Conservation (phyloP, 1,140 invertebrate species). For the Drosophila mojavensis region DNA sequence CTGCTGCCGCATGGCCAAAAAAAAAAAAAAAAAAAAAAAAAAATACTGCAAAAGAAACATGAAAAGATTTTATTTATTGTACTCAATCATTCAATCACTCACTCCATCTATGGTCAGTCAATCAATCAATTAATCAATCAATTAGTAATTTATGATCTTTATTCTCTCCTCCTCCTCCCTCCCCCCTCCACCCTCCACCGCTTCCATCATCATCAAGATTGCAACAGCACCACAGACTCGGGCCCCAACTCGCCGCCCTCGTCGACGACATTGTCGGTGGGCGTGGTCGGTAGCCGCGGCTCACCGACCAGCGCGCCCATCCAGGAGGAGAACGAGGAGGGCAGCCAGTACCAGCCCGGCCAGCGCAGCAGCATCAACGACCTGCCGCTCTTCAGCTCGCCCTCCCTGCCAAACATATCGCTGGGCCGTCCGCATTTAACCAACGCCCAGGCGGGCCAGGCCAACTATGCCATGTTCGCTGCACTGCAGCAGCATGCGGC, state of each 20-base stretch:
- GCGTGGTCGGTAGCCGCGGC: constrained; percentile 84
- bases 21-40: too few relatives aligned
- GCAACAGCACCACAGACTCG: constrained; percentile 91
- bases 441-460: constrained; percentile 80
- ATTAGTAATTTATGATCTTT: not conserved
- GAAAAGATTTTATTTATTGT: too few relatives aligned
- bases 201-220: constrained; percentile 49
- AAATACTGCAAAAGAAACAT: too few relatives aligned
- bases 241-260: constrained; percentile 92
- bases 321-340: constrained; percentile 88
- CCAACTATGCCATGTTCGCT: constrained; percentile 67
- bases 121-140: not conserved
- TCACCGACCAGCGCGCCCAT: constrained; percentile 88
- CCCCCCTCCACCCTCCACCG: not conserved
- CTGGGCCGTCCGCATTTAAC: constrained; percentile 92
- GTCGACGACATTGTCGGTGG: constrained; percentile 85
- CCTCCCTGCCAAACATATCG: constrained; percentile 98
- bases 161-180: not conserved
- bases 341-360: constrained; percentile 80
- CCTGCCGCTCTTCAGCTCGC: constrained; percentile 94
- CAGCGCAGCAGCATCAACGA: constrained; percentile 84
- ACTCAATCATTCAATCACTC: too few relatives aligned
- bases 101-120: too few relatives aligned
- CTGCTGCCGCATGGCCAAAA: too few relatives aligned
- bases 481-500: constrained; percentile 72